Base-by-base conservation (phyloP, 1,140 invertebrate genomes). In the Leucophenga varia region DNA sequence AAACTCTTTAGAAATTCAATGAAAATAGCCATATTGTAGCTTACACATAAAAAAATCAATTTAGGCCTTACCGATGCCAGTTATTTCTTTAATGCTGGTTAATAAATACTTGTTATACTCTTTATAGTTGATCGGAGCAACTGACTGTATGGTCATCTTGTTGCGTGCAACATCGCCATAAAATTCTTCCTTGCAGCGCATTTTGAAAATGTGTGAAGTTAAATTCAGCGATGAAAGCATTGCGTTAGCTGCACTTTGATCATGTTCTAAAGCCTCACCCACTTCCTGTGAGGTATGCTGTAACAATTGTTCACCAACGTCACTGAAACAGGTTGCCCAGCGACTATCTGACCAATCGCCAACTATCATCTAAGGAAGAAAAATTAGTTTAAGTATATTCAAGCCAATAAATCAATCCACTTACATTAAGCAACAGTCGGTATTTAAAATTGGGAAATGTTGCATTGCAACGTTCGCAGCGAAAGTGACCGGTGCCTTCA, bases 381-480 rank as follows among this genome's bases (percentile, higher is more conserved):
- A 7, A 18, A 19, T 0, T 20, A 37, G 28, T 41, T 25, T 9
- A 34, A 28, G 16, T n/a, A 21, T 17, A 20, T n/a, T n/a, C n/a
- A n/a, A n/a, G n/a, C n/a, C n/a, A n/a, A n/a, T n/a, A n/a, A n/a
- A n/a, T n/a, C n/a, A n/a, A n/a, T 81, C 82, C 78, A 84, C 84
- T 84, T 77, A 95, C 91, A 54, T 77, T 82, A 12, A 90, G 73
- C 36, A 98, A 80, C 48, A 97, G 75, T 35, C 94, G 81, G 77
- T 92, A 95, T 58, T 90, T 92, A 69, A 87, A 98, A 55, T 89
- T 88, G 0, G 87, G 84, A 71, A 83, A 91, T 48, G 92, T 89
- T 36, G 83, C 79, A 52, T 87, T 83, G 74, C 96, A 99, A 75
- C 97, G 97, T 74, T 98, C 96, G 75, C 97, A 99, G 49, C 92